Base-by-base conservation (phyloP, 2,797 vertebrate genomes). In the Lagocephalus sceleratus region DNA sequence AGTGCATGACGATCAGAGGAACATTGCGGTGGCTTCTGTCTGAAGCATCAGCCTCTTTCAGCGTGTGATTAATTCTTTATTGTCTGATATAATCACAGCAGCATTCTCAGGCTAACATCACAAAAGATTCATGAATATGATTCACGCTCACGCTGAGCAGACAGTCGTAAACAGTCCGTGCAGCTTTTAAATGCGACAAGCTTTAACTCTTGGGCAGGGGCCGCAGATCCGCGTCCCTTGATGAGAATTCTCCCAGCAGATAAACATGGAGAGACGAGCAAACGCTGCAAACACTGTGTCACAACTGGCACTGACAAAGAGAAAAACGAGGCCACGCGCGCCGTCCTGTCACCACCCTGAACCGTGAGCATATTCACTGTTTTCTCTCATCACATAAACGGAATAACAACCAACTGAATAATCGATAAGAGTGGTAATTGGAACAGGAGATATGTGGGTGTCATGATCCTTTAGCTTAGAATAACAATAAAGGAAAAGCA, bases 11-110 rank as follows among this genome's bases (percentile, higher is more conserved):
- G 29, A 69, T 73, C 51, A 69, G 57, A 66, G 14, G 44, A 52
- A 1, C 19, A 52, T 5, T 48, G 49, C 32, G 48, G 8, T 16
- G 45, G 2, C 23, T 9, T 9, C 5, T 48, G 47, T 66, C 64
- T 76, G 60, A 57, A 65, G 48, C 64, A 46, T 25, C 41, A 58
- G 63, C 19, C 23, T 58, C 40, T 66, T 52, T 47, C 53, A 15
- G 2, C 38, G 17, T 57, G 20, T 67, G 59, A 78, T 66, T 55
- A 55, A 46, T 57, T 66, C 46, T 60, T 59, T 60, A 65, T 17
- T 63, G 38, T 23, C 17, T 17, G 54, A 38, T 47, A 57, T 50
- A 46, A 65, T 57, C 38, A 35, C 47, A 55, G 51, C 22, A 63
- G 47, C 43, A 60, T 25, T 47, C 40, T 5, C 63, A 23, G 26